A percentile compares a stretch with the other conserved stretches of the same genome.
These are phyloP conservation scores for Melitaea cinxia DNA, from an alignment of 1,140 invertebrate species.

Conservation along the genomic window DNA sequence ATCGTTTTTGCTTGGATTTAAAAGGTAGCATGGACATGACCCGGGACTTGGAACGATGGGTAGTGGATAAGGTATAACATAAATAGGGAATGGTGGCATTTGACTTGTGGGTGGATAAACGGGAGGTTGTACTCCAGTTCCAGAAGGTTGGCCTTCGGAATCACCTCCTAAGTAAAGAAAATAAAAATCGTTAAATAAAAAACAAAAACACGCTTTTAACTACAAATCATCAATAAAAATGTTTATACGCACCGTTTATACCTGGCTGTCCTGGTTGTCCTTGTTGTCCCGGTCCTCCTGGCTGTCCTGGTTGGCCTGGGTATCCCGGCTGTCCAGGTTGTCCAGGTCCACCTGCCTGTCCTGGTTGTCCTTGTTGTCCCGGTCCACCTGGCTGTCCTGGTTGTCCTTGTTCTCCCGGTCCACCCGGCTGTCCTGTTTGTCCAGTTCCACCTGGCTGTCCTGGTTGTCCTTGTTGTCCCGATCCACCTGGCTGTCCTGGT, in stretches of 20 bases:
- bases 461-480: neutral
- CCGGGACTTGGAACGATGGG: conserved; percentile 81
- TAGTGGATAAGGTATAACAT: conserved; percentile 81
- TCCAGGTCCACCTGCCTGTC: conserved; percentile 31
- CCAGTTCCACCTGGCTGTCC: neutral
- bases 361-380: conserved; percentile 17
- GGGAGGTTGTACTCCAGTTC: conserved; percentile 79
- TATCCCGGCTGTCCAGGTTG: conserved; percentile 28
- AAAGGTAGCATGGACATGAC: conserved; percentile 82
- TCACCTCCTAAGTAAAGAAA: conserved; percentile 50
- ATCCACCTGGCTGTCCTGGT: neutral
- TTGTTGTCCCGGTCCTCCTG: conserved; percentile 27
- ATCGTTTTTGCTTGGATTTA: conserved; percentile 70
- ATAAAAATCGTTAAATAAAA: conserved; percentile 6
- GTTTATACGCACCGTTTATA: too few relatives aligned
- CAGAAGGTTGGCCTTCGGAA: conserved; percentile 57
- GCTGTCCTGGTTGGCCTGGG: conserved; percentile 28
- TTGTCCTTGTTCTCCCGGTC: conserved; percentile 6
- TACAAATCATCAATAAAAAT: too few relatives aligned
- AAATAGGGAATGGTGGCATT: conserved; percentile 77
- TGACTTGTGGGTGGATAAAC: conserved; percentile 52
- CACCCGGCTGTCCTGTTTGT: neutral
- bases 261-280: conserved; percentile 29
- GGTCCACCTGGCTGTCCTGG: conserved; percentile 19
- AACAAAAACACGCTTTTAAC: too few relatives aligned